A percentile compares a stretch with the other conserved stretches of the same genome.
phyloP scores from a whole-genome alignment of 2,888 invertebrate genomes.

The Eupeodes latifasciatus region DNA sequence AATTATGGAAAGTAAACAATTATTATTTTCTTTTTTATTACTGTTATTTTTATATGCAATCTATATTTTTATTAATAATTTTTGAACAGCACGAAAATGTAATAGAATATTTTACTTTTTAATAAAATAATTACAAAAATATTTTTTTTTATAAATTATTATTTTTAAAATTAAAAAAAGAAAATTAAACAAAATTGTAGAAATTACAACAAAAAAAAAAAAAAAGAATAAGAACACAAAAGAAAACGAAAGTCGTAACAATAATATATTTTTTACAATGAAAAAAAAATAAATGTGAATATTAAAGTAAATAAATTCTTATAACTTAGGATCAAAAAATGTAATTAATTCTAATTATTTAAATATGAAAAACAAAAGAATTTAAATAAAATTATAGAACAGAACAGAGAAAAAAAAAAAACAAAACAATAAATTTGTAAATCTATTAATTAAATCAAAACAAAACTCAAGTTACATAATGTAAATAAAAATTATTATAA shows the following conservation, averaged over 20 bases:
- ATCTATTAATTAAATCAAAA: conserved; percentile 60
- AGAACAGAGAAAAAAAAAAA: not conserved
- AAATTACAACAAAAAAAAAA: conserved; percentile 35
- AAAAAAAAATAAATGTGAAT: conserved; percentile 43
- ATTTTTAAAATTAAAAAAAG: not conserved
- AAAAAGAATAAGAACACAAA: conserved; percentile 16
- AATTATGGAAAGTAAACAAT: conserved; percentile 63
- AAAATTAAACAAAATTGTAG: conserved; percentile 34
- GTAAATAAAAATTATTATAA: conserved; percentile 62
- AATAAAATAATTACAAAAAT: not conserved
- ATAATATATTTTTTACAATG: conserved; percentile 75
- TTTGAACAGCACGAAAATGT: conserved; percentile 31
- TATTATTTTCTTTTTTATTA: conserved; percentile 14
- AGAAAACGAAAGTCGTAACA: conserved; percentile 57
- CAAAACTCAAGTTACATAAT: conserved; percentile 60
- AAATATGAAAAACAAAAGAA: conserved; percentile 24
- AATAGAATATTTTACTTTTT: not conserved
- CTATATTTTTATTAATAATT: conserved; percentile 8
- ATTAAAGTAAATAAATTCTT: conserved; percentile 62
- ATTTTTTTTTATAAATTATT: conserved; percentile 21
- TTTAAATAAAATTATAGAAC: conserved; percentile 30
- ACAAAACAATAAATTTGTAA: conserved; percentile 38
- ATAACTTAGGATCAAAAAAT: conserved; percentile 52
- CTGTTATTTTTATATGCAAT: conserved; percentile 24
- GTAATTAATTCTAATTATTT: conserved; percentile 51